Base-by-base conservation (phyloP, 2,797 vertebrate genomes). In the Carapus acus region DNA sequence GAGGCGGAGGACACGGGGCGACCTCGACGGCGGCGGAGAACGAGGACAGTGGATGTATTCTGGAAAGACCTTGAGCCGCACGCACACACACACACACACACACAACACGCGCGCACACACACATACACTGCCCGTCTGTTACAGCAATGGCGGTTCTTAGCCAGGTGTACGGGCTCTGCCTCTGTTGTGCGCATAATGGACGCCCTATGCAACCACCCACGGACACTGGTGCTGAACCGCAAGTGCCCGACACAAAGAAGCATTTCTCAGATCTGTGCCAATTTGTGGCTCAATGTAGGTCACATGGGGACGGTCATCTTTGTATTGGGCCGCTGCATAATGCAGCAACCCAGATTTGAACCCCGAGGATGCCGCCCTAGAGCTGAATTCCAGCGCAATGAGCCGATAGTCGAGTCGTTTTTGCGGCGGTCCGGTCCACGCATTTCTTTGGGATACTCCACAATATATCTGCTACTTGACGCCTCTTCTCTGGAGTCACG, bases 1-100 rank as follows among this genome's bases (percentile, higher is more conserved):
- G 14, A 49, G 36, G 34, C 31, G 48, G 12, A 38, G 46, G 44
- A 73, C 57, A 69, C n/a, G 60, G 65, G 41, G 51, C 31, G 39
- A 60, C 74, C 69, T 65, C 71, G 65, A 69, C 21, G 2, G 55
- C 36, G 34, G 58, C 46, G 45, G 45, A 68, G 51, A 62, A 52
- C 49, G 49, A 58, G 17, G 21, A 44, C 4, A 54, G 22, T 49
- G 43, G 57, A 44, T 20, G 38, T 47, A 54, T 61, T 55, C 46
- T 47, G 17, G 17, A 46, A 19, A 47, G 34, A 46, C 46, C 37
- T 21, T 45, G 40, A 54, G 45, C 33, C 13, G 24, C 43, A 34
- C 43, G 42, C 14, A 27, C 58, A 64, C 44, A n/a, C n/a, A n/a
- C n/a, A n/a, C n/a, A n/a, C n/a, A n/a, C n/a, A n/a, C n/a, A n/a